phyloP scores from a whole-genome alignment of 2,888 invertebrate species.

The Apodemia hepburni region DNA sequence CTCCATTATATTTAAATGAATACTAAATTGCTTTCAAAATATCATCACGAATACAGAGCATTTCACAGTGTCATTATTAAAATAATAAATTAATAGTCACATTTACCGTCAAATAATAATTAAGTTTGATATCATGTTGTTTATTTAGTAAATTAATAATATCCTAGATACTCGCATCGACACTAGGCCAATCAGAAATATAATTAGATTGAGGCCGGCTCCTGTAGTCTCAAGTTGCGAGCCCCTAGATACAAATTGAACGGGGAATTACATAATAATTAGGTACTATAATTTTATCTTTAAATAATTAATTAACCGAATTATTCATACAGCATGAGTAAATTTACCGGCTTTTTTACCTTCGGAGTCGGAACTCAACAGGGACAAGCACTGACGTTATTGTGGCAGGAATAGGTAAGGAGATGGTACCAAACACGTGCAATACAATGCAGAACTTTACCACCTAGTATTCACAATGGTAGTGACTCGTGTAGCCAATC shows the following conservation, averaged over 20 bases:
- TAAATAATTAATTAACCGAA: slow-evolving; percentile 29
- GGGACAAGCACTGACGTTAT: too few relatives aligned
- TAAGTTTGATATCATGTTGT: slow-evolving; percentile 14
- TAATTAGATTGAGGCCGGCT: slow-evolving; percentile 71
- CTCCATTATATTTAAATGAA: slow-evolving; percentile 1
- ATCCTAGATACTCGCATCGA: slow-evolving; percentile 14
- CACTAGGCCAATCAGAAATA: slow-evolving; percentile 70
- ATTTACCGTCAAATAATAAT: slow-evolving; percentile 16
- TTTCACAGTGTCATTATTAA: slow-evolving; percentile 10
- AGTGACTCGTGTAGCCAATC: too few relatives aligned
- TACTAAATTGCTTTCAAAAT: slow-evolving; percentile 7
- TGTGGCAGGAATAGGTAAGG: too few relatives aligned
- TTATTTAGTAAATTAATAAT: slow-evolving; percentile 15
- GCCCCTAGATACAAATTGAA: slow-evolving; percentile 48
- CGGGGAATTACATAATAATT: slow-evolving; percentile 32
- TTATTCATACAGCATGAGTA: slow-evolving; percentile 42
- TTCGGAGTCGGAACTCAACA: too few relatives aligned
- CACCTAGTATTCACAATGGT: too few relatives aligned
- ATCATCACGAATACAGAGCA: slow-evolving; percentile 7
- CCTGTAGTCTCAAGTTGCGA: slow-evolving; percentile 71
- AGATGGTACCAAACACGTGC: too few relatives aligned
- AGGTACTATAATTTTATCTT: slow-evolving; percentile 1
- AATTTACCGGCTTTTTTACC: too few relatives aligned
- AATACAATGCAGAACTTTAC: too few relatives aligned
- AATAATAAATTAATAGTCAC: slow-evolving; percentile 14